Evolutionary conservation across 2,113 vertebrate genomes (phyloP), one percentile per base, ranked within the genome.

Genomic region (Malurus melanocephalus): DNA sequence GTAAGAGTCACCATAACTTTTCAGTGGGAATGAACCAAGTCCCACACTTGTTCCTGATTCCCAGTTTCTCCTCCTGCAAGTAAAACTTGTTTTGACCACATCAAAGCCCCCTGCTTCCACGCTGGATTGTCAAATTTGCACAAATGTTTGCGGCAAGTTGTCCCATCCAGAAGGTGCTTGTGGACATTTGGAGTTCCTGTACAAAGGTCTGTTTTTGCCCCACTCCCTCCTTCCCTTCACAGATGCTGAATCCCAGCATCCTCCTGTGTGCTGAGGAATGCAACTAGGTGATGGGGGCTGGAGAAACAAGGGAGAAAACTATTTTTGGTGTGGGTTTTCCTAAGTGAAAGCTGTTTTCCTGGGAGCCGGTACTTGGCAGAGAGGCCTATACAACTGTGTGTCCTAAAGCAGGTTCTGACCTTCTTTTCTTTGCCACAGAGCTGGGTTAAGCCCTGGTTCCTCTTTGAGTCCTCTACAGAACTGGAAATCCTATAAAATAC

Each of bases 1-100:
- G 9, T 40, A 18, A 52, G 48, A 52, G 61, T 23, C 5, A 32
- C 8, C 0, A 0, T n/a, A 33, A 65, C 28, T 85, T 77, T 43
- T 42, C 43, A 33, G 13, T 49, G 69, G 10, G 24, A 30, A 30
- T 11, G 32, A 65, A 55, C 16, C 21, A 21, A 79, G 21, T 51
- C 45, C 18, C 53, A 38, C 19, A 5, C 0, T 1, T 21, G 1
- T 33, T 35, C 17, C 61, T 66, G 15, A 17, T 49, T 84, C 24
- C 45, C 45, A 18, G 18, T 45, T 84, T 77, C 9, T 66, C 5
- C 11, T 5, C 15, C 8, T 22, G 14, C 56, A 55, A 38, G 4
- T 59, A 40, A 61, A 56, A 2, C 13, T 2, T 3, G 1, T 46
- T 74, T 55, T 81, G 7, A 24, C 26, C 57, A 22, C 3, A 3